Evolutionary conservation across 2,113 vertebrate species (phyloP), one percentile per base, ranked within the genome.

Genomic region (Myiozetetes cayanensis): DNA sequence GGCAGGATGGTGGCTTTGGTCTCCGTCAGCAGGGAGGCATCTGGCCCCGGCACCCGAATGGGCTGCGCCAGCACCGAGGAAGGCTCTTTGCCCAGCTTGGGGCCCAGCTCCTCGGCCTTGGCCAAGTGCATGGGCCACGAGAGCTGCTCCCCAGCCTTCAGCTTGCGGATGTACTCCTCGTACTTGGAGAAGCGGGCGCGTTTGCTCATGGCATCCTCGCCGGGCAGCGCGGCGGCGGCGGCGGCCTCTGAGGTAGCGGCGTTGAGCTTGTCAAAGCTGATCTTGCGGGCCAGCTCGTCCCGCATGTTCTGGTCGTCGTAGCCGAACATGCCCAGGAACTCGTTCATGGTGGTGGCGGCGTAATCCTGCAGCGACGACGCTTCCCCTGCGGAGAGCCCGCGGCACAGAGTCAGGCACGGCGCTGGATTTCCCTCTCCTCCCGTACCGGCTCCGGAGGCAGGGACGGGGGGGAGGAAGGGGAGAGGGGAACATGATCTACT

Each of bases 241-340:
- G 89, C 59, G 10, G 56, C 93, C 97, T 99, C 99, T 77, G 98
- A 98, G 98, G 99, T 98, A 98, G 99, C 97, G 14, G 99, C 97
- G 22, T 99, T 99, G 90, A 99, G 98, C 98, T 99, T 99, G 94
- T 99, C 99, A 19, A 99, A 99, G 98, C 99, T 99, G 96, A 99
- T 98, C 98, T 99, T 99, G 97, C 98, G 98, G 96, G 98, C 98
- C 98, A 99, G 98, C 96, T 99, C 99, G 5, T 99, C 99, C 92
- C 99, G 97, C 79, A 98, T 98, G 97, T 99, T 99, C 98, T 99
- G 99, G 97, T 99, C 99, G 0, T 99, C 98, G 2, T 99, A 99
- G 95, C 99, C 99, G 2, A 99, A 99, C 99, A 99, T 99, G 97
- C 99, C 99, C 47, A 99, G 98, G 97, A 99, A 99, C 97, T 99